Conservation (phyloP, 2,888 invertebrate genomes). For the Brachylomia viminalis region DNA sequence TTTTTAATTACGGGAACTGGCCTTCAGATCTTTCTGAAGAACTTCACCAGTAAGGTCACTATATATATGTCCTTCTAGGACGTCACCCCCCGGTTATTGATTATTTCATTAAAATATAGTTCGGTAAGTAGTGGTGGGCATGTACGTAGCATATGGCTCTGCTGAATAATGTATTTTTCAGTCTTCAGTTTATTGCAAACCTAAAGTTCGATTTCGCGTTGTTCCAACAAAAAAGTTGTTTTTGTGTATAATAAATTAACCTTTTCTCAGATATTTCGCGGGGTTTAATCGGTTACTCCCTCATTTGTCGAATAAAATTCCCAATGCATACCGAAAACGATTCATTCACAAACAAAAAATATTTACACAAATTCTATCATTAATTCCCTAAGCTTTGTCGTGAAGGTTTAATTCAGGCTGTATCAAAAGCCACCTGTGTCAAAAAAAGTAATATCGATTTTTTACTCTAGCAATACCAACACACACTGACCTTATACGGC, state of each 20-base stretch:
- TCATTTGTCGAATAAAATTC: slow-evolving; percentile 53
- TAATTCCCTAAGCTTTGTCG: slow-evolving; percentile 75
- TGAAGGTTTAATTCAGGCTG: slow-evolving; percentile 65
- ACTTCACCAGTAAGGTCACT: no score
- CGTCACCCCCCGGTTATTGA: no score
- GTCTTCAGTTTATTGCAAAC: not conserved
- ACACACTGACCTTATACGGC: slow-evolving; percentile 73
- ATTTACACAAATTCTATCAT: slow-evolving; percentile 83
- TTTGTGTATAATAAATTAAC: slow-evolving; percentile 37
- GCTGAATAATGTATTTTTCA: no score
- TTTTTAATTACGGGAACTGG: no score
- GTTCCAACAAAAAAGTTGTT: not conserved
- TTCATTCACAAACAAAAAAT: slow-evolving; percentile 80
- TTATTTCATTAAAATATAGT: no score
- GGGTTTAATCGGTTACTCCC: slow-evolving; percentile 38
- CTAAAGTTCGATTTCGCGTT: no score
- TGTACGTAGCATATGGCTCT: no score
- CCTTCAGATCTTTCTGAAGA: no score
- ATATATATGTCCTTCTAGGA: no score
- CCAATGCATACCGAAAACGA: slow-evolving; percentile 49
- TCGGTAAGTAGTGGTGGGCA: no score
- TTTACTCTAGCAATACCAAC: slow-evolving; percentile 70
- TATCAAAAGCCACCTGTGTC: slow-evolving; percentile 63
- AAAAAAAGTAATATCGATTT: slow-evolving; percentile 66
- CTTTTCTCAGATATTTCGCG: slow-evolving; percentile 37